A percentile compares a stretch with the other conserved stretches of the same genome.
phyloP scores from a whole-genome alignment of 2,888 invertebrate species.

The Athetis lepigone region DNA sequence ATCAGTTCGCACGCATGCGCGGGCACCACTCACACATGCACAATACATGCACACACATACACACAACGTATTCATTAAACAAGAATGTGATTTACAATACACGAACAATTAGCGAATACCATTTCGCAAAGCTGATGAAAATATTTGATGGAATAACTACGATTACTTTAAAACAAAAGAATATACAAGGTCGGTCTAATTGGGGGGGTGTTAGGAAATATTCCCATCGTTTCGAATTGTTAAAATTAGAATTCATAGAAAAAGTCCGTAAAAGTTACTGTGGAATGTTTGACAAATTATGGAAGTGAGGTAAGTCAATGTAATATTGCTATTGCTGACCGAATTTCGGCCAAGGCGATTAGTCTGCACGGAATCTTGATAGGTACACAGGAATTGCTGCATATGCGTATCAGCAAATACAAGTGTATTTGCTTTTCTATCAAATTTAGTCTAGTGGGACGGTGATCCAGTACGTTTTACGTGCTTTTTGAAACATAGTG shows the following conservation, averaged over 20 bases:
- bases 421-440: too few species aligned
- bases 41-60: slow-evolving; percentile 46
- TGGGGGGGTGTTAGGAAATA: slow-evolving; percentile 18
- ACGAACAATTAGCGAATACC: slow-evolving; percentile 66
- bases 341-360: too few species aligned
- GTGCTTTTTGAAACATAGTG: too few species aligned
- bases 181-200: slow-evolving; percentile 35
- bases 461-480: too few species aligned
- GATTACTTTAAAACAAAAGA: slow-evolving; percentile 37
- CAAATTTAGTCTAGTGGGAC: too few species aligned
- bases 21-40: slow-evolving; percentile 36
- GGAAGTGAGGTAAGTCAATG: not conserved
- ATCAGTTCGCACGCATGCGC: slow-evolving; percentile 63
- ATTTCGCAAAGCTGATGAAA: slow-evolving; percentile 68
- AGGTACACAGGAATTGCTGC: too few species aligned
- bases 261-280: not conserved
- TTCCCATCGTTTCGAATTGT: slow-evolving; percentile 36
- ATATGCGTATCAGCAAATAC: too few species aligned
- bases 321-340: too few species aligned
- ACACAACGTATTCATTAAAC: slow-evolving; percentile 72
- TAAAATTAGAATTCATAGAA: not conserved
- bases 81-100: slow-evolving; percentile 74
- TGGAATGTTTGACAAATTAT: not conserved
- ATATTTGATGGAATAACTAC: slow-evolving; percentile 49
- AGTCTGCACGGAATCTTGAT: too few species aligned